Conservation (phyloP, 2,113 vertebrate genomes). For the Pterocles orientalis region DNA sequence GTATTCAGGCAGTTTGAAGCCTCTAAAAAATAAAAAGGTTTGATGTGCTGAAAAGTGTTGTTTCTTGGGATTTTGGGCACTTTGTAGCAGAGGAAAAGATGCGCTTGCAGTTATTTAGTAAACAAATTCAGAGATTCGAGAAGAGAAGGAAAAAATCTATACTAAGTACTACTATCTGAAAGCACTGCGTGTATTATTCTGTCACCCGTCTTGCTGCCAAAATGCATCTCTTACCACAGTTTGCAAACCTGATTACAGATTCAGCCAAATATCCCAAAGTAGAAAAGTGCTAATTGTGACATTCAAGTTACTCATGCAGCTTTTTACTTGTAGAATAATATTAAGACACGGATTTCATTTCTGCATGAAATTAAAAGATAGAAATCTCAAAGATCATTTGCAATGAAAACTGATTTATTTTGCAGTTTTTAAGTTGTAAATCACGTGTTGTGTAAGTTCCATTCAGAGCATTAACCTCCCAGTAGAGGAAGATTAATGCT, state of each 20-base stretch:
- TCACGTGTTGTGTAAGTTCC: neutral
- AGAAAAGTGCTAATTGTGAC: neutral
- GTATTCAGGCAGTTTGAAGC: neutral
- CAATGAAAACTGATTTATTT: neutral
- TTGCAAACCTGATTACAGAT: neutral
- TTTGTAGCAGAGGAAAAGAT: neutral
- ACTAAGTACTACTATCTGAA: neutral
- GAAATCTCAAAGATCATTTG: neutral
- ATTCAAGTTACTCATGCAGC: neutral
- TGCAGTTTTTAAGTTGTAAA: neutral
- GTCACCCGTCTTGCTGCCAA: fast-evolving
- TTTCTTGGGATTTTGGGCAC: neutral
- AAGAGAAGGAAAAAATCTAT: neutral
- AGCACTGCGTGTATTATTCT: neutral
- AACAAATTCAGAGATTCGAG: neutral
- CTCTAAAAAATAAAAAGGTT: neutral
- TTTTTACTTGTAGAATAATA: neutral
- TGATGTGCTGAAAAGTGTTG: neutral
- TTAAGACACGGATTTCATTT: neutral
- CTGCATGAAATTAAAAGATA: neutral
- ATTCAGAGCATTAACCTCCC: neutral
- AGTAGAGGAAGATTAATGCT: neutral
- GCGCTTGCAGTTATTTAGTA: neutral
- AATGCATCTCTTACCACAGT: fast-evolving
- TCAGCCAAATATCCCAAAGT: neutral